These are phyloP conservation scores for Centropus unirufus DNA, from an alignment of 2,113 vertebrate species.

Conservation along the genomic window DNA sequence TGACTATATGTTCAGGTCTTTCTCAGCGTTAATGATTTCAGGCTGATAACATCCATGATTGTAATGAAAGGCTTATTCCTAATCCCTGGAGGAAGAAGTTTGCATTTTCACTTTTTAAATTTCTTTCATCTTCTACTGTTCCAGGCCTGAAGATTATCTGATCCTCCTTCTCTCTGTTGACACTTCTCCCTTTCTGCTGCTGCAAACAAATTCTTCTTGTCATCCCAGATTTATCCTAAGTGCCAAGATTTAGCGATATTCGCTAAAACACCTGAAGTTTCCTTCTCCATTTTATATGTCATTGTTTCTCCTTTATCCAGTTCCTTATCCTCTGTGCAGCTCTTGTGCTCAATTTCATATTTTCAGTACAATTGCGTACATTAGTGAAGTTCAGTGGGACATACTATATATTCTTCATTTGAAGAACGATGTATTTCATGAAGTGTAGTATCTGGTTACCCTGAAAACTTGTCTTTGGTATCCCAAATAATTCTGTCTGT, in stretches of 20 bases:
- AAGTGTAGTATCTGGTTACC: not conserved
- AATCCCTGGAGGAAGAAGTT: not conserved
- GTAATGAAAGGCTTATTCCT: not conserved
- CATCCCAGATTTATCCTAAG: not conserved
- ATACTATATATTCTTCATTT: not conserved
- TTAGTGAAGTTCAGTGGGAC: not conserved
- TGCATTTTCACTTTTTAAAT: not conserved
- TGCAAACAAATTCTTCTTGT: not conserved
- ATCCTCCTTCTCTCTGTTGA: not conserved
- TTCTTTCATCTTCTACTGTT: not conserved
- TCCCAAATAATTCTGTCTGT: not conserved
- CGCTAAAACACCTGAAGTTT: not conserved
- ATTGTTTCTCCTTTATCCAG: not conserved
- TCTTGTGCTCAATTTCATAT: not conserved
- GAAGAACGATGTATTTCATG: not conserved
- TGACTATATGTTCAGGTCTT: not conserved
- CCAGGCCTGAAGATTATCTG: not conserved
- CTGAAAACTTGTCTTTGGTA: not conserved
- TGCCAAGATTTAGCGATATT: not conserved
- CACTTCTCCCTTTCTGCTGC: not conserved
- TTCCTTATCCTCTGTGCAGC: not conserved
- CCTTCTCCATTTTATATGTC: not conserved
- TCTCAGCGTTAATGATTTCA: not conserved
- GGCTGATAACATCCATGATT: not conserved
- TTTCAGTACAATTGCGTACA: not conserved